phyloP scores from a whole-genome alignment of 2,113 vertebrate species.

The Hippocampus abdominalis region DNA sequence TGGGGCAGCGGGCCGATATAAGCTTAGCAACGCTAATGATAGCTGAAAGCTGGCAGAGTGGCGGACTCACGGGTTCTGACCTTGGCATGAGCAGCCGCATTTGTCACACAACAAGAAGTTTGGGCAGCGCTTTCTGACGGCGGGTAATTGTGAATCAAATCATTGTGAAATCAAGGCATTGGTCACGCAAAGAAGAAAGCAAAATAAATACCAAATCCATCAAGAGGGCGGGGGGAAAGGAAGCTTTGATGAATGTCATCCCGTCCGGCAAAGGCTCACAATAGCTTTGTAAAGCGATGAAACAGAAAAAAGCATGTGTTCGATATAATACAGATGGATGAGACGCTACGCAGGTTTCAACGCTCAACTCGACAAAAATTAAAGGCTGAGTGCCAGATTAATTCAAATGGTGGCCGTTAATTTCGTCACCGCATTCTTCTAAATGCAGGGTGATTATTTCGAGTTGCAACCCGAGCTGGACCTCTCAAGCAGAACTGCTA shows the following conservation, averaged over 20 bases:
- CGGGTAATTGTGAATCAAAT: background rate
- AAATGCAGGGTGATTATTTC: background rate
- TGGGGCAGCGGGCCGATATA: conserved; percentile 6
- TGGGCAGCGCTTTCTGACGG: background rate
- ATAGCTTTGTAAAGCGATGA: background rate
- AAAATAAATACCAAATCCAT: background rate
- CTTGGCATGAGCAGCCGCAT: background rate
- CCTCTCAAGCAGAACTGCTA: background rate
- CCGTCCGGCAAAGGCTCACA: background rate
- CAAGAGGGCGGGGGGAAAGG: background rate
- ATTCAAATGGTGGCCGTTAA: background rate
- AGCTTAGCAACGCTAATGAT: background rate
- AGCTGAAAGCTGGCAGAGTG: background rate
- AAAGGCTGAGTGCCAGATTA: background rate
- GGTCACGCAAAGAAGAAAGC: background rate
- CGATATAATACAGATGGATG: background rate
- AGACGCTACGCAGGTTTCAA: background rate
- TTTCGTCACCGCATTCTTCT: background rate
- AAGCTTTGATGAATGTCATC: background rate
- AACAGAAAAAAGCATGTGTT: background rate
- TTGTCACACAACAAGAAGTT: conserved; percentile 4
- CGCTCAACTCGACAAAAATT: background rate
- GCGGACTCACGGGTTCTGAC: background rate
- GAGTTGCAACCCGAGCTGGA: too few relatives aligned
- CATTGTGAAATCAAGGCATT: background rate